These are phyloP conservation scores for Brachionus angularis DNA, from an alignment of 1,140 invertebrate species.

Conservation along the genomic window DNA sequence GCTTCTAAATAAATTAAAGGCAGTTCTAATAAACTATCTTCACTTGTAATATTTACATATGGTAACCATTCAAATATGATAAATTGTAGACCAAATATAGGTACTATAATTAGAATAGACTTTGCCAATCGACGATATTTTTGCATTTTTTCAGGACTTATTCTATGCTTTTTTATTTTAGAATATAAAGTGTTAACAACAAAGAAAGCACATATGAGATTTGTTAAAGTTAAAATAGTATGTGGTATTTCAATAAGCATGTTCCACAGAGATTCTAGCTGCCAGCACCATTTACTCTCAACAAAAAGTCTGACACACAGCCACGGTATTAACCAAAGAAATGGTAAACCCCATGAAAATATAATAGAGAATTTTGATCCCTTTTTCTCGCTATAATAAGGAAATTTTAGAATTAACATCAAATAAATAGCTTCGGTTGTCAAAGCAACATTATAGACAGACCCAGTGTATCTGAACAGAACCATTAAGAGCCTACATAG, in stretches of 20 bases:
- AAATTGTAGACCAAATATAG: constrained; percentile 35
- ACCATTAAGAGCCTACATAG: constrained; percentile 22
- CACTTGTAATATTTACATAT: constrained; percentile 6
- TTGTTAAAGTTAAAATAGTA: constrained; percentile 6
- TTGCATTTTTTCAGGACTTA: constrained; percentile 31
- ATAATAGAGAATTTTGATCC: constrained; percentile 38
- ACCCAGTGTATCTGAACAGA: constrained; percentile 18
- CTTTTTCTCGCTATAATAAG: constrained; percentile 40
- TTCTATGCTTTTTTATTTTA: neutral
- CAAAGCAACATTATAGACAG: constrained; percentile 23
- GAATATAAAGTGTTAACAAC: constrained; percentile 24
- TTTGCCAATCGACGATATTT: constrained; percentile 29
- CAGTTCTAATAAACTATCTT: constrained; percentile 15
- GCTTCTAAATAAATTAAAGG: constrained; percentile 26
- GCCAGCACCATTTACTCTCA: constrained; percentile 42
- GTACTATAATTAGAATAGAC: constrained; percentile 30
- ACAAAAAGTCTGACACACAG: constrained; percentile 1
- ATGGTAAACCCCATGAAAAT: constrained; percentile 38
- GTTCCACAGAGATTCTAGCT: constrained; percentile 26
- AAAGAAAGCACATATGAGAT: constrained; percentile 15
- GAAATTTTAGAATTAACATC: constrained; percentile 38
- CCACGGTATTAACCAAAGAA: constrained; percentile 39
- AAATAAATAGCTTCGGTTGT: constrained; percentile 36
- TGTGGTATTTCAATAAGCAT: constrained; percentile 11
- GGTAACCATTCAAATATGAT: constrained; percentile 40